phyloP scores from a whole-genome alignment of 2,113 vertebrate species.

The Apeltes quadracus region DNA sequence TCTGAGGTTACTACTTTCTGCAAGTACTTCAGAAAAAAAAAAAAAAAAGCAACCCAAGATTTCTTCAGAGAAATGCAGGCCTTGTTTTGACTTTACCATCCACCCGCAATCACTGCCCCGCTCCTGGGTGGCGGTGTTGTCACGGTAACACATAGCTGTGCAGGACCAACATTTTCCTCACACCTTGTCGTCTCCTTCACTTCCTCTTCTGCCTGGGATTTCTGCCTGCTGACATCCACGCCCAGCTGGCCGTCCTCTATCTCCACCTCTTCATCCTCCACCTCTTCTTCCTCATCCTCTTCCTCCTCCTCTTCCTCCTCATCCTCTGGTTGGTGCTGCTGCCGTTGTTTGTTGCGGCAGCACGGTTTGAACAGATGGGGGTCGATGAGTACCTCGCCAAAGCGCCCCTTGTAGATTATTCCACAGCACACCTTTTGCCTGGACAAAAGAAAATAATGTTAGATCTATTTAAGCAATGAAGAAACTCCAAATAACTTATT shows the following conservation, averaged over 20 bases:
- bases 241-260: slow-evolving; percentile 66
- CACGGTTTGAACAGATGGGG: slow-evolving; percentile 98
- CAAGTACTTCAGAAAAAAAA: slow-evolving; percentile 47
- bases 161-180: slow-evolving; percentile 42
- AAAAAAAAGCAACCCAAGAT: slow-evolving; percentile 53
- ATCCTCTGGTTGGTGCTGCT: slow-evolving; percentile 54
- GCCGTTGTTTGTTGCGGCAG: slow-evolving; percentile 90
- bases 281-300: slow-evolving; percentile 44
- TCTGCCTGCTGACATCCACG: slow-evolving; percentile 41
- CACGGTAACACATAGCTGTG: slow-evolving; percentile 55
- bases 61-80: slow-evolving; percentile 57
- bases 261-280: slow-evolving; percentile 66
- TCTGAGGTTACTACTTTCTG: slow-evolving; percentile 64
- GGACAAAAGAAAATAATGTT: background rate
- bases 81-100: slow-evolving; percentile 45
- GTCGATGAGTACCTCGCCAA: slow-evolving; percentile 97
- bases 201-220: slow-evolving; percentile 67
- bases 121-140: slow-evolving; percentile 47
- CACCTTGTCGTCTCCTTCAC: slow-evolving; percentile 54
- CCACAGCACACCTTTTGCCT: slow-evolving; percentile 98
- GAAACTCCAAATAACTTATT: background rate
- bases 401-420: slow-evolving; percentile 98
- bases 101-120: slow-evolving; percentile 48
- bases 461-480: background rate
- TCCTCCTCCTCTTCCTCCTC: slow-evolving; percentile 58